Base-by-base conservation (phyloP, 1,140 invertebrate genomes). In the Megathymus violae region DNA sequence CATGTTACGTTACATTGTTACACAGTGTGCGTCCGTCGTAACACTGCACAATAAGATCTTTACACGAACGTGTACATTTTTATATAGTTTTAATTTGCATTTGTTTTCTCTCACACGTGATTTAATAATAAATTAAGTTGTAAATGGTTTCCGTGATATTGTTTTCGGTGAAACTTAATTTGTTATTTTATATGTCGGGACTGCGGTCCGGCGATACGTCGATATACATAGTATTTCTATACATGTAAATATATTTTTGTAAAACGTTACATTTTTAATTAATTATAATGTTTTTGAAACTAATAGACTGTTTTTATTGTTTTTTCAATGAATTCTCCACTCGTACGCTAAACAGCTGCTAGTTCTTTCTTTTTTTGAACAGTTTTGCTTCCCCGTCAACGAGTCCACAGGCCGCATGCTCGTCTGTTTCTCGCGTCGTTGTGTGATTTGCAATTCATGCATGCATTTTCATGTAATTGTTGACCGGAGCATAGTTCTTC, bases 201-300 rank as follows among this genome's bases (percentile, higher is more conserved):
- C 16, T 58, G 47, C 61, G 61, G 56, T 41, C 3, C 54, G 48
- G 22, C 40, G 40, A 44, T 16, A 25, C 40, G 22, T 43, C 40
- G 52, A 51, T 74, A 74, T 74, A 74, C 71, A 74, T 72, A 72
- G 62, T 67, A 67, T 67, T 66, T 61, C 59, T 69, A 75, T 72
- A 78, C 70, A 73, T 85, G 82, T 85, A 88, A 88, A 85, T 85
- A 88, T 88, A 88, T 88, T 88, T 88, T 88, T 88, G 82, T 88
- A 88, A 88, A 84, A 88, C 85, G 82, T 88, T 88, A 85, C 75
- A 82, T 80, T 82, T 86, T 87, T 79, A 71, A 83, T 85, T 84
- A 66, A 84, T 74, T 82, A 81, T 73, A 83, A 82, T 74, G 80
- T 85, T 85, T 86, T 85, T 82, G 71, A 74, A 85, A 79, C 68